A percentile compares a stretch with the other conserved stretches of the same genome.
Conservation (phyloP, 1,140 invertebrate genomes). For the Bombus balteatus region DNA sequence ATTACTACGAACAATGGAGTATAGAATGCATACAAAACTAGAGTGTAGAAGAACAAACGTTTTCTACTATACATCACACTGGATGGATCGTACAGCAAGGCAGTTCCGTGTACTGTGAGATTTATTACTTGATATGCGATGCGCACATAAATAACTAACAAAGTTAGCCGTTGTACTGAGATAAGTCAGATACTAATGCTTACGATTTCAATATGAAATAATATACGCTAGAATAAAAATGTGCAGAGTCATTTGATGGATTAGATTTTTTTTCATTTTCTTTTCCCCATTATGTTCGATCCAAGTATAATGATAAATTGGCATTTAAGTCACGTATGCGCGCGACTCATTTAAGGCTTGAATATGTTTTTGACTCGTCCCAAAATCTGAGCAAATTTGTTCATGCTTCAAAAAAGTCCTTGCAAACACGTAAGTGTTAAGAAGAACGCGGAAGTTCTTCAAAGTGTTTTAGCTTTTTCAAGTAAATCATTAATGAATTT, state of each 20-base stretch:
- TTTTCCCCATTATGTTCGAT: conserved; percentile 39
- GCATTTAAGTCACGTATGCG: conserved; percentile 46
- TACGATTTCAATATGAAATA: conserved; percentile 67
- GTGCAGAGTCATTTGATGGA: conserved; percentile 52
- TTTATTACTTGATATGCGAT: conserved; percentile 56
- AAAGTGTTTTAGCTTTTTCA: conserved; percentile 94
- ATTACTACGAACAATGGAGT: conserved; percentile 42
- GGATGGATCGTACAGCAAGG: conserved; percentile 52
- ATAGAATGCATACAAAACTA: conserved; percentile 46
- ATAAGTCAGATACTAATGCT: conserved; percentile 54
- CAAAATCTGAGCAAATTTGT: conserved; percentile 71
- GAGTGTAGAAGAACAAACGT: conserved; percentile 29
- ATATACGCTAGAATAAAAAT: conserved; percentile 61
- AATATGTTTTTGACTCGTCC: conserved; percentile 52
- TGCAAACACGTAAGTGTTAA: conserved; percentile 34
- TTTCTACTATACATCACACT: conserved; percentile 39
- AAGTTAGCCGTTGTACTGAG: conserved; percentile 45
- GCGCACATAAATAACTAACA: conserved; percentile 52
- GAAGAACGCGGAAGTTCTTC: conserved; percentile 74
- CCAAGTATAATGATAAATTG: conserved; percentile 56
- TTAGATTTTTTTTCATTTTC: conserved; percentile 9
- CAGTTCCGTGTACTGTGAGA: conserved; percentile 51
- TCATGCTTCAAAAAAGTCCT: conserved; percentile 44
- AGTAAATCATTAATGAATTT: conserved; percentile 95
- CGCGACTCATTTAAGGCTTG: conserved; percentile 49